These are phyloP conservation scores for Pterocles burchelli DNA, from an alignment of 2,113 vertebrate species.

Conservation along the genomic window DNA sequence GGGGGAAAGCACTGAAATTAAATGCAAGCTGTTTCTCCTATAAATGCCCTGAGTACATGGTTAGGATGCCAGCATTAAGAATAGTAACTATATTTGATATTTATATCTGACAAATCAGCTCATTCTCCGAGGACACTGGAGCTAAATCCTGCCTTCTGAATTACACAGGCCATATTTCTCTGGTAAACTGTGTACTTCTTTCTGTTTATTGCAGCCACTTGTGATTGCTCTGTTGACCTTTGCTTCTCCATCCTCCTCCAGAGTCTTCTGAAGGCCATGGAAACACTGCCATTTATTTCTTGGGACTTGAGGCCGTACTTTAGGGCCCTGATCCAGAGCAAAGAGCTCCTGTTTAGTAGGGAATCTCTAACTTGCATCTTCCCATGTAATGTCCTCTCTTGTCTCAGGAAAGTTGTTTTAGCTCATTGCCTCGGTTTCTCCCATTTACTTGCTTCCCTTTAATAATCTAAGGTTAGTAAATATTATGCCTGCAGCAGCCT, in stretches of 20 bases:
- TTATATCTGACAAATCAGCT: constrained; percentile 45
- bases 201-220: constrained; percentile 52
- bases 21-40: constrained; percentile 30
- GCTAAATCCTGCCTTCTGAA: constrained; percentile 40
- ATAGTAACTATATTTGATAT: constrained; percentile 59
- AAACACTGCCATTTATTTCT: neutral
- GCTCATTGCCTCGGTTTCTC: neutral
- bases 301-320: neutral
- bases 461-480: neutral
- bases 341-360: neutral
- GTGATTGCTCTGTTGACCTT: constrained; percentile 27
- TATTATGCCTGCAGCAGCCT: neutral
- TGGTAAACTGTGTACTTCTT: neutral
- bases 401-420: neutral
- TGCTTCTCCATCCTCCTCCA: neutral
- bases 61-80: constrained; percentile 32
- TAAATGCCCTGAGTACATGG: constrained; percentile 29
- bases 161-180: constrained; percentile 31
- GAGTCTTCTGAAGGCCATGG: neutral
- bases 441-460: neutral
- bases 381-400: neutral
- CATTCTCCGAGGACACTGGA: neutral
- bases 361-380: neutral
- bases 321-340: neutral
- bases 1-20: neutral